Percentiles rank a stretch among this genome's conserved stretches.
These are phyloP conservation scores for Parasteatoda lunata DNA, from an alignment of 2,888 invertebrate genomes.

Conservation along the genomic window DNA sequence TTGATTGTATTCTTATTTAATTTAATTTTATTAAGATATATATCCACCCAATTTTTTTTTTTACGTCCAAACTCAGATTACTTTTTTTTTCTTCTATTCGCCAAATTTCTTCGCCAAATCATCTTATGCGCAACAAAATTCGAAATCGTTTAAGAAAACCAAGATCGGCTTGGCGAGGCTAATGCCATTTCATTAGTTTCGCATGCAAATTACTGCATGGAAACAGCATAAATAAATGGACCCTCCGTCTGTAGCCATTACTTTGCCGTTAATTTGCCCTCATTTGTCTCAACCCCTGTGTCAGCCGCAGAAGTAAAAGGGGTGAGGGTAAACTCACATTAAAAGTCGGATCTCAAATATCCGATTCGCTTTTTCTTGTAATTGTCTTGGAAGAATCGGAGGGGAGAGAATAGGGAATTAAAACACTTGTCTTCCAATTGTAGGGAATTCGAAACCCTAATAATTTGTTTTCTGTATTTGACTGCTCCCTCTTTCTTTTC, in stretches of 20 bases:
- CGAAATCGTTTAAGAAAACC: constrained; percentile 61
- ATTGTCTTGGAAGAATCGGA: constrained; percentile 39
- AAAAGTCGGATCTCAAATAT: constrained; percentile 63
- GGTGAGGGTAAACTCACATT: constrained; percentile 46
- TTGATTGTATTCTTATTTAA: too few species aligned
- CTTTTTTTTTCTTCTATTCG: constrained; percentile 16
- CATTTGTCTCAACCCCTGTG: constrained; percentile 62
- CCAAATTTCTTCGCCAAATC: constrained; percentile 29
- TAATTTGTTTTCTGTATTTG: constrained; percentile 41
- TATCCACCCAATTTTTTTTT: too few species aligned
- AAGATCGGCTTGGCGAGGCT: constrained; percentile 25
- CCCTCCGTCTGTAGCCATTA: constrained; percentile 62
- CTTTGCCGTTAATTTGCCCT: constrained; percentile 68
- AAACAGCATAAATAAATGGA: constrained; percentile 65
- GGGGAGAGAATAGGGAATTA: constrained; percentile 41
- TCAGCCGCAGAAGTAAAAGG: constrained; percentile 60
- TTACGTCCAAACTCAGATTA: too few species aligned
- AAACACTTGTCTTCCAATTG: constrained; percentile 63
- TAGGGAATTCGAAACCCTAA: constrained; percentile 42
- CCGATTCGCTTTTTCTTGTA: constrained; percentile 65
- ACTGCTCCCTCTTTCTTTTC: background rate
- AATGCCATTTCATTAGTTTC: constrained; percentile 67
- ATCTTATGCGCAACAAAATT: constrained; percentile 23
- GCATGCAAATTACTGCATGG: constrained; percentile 67
- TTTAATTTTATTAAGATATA: too few species aligned